phyloP scores from a whole-genome alignment of 2,797 vertebrate genomes.

The Gila robusta region DNA sequence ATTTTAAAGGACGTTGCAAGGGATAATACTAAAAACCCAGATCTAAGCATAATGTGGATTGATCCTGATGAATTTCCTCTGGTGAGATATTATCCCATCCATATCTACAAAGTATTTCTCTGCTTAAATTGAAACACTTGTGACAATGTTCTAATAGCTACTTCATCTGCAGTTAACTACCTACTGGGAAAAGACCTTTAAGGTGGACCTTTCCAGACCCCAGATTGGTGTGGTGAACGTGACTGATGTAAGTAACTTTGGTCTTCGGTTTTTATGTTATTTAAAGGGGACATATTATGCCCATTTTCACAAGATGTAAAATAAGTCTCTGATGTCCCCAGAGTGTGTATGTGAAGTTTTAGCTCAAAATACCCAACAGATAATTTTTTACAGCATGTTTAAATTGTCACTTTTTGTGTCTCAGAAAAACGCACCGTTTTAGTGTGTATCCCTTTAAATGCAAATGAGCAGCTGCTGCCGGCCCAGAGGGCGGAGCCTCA shows the following conservation, averaged over 20 bases:
- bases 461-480: too few relatives aligned
- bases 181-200: conserved; percentile 98
- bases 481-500: too few relatives aligned
- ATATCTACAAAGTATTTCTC: neutral
- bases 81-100: conserved; percentile 73
- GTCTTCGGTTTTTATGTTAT: neutral
- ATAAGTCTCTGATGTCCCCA: too few relatives aligned
- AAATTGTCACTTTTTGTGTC: too few relatives aligned
- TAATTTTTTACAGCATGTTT: too few relatives aligned
- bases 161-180: conserved; percentile 84
- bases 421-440: too few relatives aligned
- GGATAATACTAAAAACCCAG: conserved; percentile 96
- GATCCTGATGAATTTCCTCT: conserved; percentile 97
- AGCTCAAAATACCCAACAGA: too few relatives aligned
- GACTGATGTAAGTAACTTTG: conserved; percentile 89
- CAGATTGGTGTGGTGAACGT: conserved; percentile 98
- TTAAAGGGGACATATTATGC: too few relatives aligned
- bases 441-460: too few relatives aligned
- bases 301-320: too few relatives aligned
- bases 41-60: conserved; percentile 97
- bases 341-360: too few relatives aligned
- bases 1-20: conserved; percentile 96
- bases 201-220: conserved; percentile 91
- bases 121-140: neutral
- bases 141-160: conserved; percentile 16